Evolutionary conservation across 1,140 invertebrate genomes (phyloP).

Genomic region (Bombus vancouverensis): DNA sequence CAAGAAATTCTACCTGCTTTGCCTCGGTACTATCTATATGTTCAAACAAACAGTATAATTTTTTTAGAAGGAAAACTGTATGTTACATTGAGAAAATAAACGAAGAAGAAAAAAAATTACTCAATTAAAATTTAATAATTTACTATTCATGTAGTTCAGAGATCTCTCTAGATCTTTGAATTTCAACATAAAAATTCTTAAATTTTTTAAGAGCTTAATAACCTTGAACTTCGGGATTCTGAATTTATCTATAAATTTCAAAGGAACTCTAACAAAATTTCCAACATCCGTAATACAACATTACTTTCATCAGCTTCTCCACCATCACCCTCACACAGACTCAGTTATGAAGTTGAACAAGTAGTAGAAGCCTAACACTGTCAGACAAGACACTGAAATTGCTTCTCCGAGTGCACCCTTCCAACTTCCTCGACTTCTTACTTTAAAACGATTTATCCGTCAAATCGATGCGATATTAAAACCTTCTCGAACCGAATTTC

Average conservation of each 20-base stretch:
- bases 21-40: no score
- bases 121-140: no score
- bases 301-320: no score
- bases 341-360: neutral
- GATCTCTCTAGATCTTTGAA: neutral
- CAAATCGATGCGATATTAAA: neutral
- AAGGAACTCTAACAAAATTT: neutral
- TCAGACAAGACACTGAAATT: conserved; percentile 4
- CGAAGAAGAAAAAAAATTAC: no score
- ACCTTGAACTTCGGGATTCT: neutral
- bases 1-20: no score
- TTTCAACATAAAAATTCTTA: no score
- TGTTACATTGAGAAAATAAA: no score
- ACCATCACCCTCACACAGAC: neutral
- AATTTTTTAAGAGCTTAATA: neutral
- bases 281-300: neutral
- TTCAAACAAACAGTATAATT: no score
- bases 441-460: neutral
- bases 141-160: neutral
- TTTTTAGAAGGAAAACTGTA: no score
- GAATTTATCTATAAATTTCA: no score
- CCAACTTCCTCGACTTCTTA: neutral
- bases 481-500: neutral
- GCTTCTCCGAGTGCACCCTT: neutral
- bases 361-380: conserved; percentile 10